Conservation (phyloP, 2,797 vertebrate species). For the Selene dorsalis region DNA sequence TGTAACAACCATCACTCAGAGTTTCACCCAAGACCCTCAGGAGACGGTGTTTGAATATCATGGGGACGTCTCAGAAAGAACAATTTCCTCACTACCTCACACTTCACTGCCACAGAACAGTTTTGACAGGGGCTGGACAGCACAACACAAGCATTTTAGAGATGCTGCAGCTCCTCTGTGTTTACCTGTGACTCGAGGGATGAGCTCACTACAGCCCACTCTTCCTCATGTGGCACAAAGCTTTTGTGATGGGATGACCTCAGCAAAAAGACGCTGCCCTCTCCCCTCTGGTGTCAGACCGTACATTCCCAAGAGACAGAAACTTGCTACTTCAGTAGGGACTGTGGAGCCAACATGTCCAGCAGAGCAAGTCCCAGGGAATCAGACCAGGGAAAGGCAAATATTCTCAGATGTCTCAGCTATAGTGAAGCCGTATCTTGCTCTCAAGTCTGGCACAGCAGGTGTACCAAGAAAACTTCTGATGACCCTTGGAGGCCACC, state of each 20-base stretch:
- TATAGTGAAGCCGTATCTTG: conserved; percentile 86
- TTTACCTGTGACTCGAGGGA: conserved; percentile 29
- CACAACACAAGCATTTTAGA: conserved; percentile 23
- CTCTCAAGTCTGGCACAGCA: conserved; percentile 75
- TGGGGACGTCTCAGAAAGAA: conserved; percentile 37
- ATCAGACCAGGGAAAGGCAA: conserved; percentile 53
- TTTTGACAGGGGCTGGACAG: conserved; percentile 2
- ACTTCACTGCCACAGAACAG: conserved; percentile 18
- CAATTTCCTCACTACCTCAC: background rate
- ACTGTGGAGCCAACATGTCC: conserved; percentile 6
- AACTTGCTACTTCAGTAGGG: conserved; percentile 68
- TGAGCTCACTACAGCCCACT: background rate
- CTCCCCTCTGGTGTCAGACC: conserved; percentile 82
- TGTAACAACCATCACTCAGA: background rate
- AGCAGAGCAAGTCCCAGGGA: conserved; percentile 33
- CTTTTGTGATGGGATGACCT: conserved; percentile 17
- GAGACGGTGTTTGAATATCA: conserved; percentile 20
- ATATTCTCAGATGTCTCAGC: conserved; percentile 82
- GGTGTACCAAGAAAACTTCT: conserved; percentile 85
- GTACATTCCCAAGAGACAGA: conserved; percentile 90
- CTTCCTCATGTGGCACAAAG: conserved; percentile 24
- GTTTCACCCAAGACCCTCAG: conserved; percentile 18
- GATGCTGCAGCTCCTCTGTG: conserved; percentile 18
- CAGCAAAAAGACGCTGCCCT: conserved; percentile 77
- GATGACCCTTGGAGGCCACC: conserved; percentile 87